These are phyloP conservation scores for Gibbula magus DNA, from an alignment of 2,888 invertebrate species.

Conservation along the genomic window DNA sequence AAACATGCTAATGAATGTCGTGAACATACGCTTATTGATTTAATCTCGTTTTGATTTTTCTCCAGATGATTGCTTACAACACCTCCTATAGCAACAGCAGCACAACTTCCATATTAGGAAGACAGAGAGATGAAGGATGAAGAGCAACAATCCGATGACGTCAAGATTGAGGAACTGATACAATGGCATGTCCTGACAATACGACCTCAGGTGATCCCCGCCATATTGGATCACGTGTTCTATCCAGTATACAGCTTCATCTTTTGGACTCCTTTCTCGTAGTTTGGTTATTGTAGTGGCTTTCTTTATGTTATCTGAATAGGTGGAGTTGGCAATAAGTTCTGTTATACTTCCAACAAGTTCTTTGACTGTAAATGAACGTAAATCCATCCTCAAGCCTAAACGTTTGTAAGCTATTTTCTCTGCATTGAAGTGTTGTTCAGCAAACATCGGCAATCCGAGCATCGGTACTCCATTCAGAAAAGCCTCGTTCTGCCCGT, in stretches of 20 bases:
- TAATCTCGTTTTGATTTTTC: no score
- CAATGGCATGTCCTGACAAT: slow-evolving; percentile 48
- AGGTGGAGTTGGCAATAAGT: slow-evolving; percentile 38
- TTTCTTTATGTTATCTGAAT: slow-evolving; percentile 35
- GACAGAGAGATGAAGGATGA: background rate
- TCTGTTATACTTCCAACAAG: slow-evolving; percentile 37
- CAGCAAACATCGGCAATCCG: slow-evolving; percentile 47
- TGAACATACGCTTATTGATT: no score
- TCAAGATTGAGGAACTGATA: slow-evolving; percentile 56
- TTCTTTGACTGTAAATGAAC: slow-evolving; percentile 34
- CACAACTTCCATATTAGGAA: slow-evolving; percentile 9
- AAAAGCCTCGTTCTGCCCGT: slow-evolving; percentile 55
- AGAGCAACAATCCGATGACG: slow-evolving; percentile 35
- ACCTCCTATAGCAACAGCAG: background rate
- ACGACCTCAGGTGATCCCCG: slow-evolving; percentile 50
- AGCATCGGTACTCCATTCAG: slow-evolving; percentile 60
- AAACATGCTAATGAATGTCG: no score
- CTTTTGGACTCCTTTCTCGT: slow-evolving; percentile 38
- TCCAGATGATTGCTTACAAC: background rate
- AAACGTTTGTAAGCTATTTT: slow-evolving; percentile 42
- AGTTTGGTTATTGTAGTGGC: slow-evolving; percentile 43
- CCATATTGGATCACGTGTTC: slow-evolving; percentile 61
- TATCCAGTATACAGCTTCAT: slow-evolving; percentile 56
- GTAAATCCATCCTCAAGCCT: slow-evolving; percentile 45
- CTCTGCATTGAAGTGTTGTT: slow-evolving; percentile 49